Evolutionary conservation across 2,113 vertebrate species (phyloP).

Genomic region (Lophius piscatorius): DNA sequence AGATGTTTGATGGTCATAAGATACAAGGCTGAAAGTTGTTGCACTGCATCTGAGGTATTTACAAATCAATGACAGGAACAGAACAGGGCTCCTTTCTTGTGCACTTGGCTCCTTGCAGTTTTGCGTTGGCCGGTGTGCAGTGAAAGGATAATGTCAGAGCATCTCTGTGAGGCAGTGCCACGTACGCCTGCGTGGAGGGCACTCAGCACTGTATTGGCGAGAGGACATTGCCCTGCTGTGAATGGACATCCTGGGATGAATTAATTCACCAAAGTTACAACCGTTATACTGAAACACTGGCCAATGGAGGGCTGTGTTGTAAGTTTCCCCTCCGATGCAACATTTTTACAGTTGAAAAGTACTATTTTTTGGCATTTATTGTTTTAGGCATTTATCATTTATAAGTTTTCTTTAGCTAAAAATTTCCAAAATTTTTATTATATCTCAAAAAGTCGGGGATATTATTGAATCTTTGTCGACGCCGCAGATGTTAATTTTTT

Average conservation of each 20-base stretch:
- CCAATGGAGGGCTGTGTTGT: too few relatives aligned
- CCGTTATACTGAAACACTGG: not conserved
- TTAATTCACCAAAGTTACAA: conserved; percentile 21
- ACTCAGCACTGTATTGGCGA: conserved; percentile 11
- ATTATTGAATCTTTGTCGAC: too few relatives aligned
- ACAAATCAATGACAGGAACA: conserved; percentile 49
- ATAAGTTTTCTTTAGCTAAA: too few relatives aligned
- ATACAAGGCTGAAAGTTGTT: conserved; percentile 68
- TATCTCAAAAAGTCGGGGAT: too few relatives aligned
- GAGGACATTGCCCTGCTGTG: conserved; percentile 40
- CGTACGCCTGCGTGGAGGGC: conserved; percentile 47
- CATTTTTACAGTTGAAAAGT: too few relatives aligned
- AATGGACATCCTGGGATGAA: conserved; percentile 32
- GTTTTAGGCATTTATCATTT: too few relatives aligned
- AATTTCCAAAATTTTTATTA: too few relatives aligned
- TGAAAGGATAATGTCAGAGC: conserved; percentile 57
- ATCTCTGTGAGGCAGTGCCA: conserved; percentile 69
- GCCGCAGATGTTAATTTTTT: too few relatives aligned
- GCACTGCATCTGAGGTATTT: conserved; percentile 51
- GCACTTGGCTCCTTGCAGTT: conserved; percentile 36
- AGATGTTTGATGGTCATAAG: conserved; percentile 66
- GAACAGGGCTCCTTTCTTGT: conserved; percentile 33
- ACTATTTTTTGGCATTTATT: too few relatives aligned
- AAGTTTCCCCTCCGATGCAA: too few relatives aligned
- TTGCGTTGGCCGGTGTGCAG: conserved; percentile 36